phyloP scores from a whole-genome alignment of 1,140 invertebrate species.

The Trachymyrmex septentrionalis region DNA sequence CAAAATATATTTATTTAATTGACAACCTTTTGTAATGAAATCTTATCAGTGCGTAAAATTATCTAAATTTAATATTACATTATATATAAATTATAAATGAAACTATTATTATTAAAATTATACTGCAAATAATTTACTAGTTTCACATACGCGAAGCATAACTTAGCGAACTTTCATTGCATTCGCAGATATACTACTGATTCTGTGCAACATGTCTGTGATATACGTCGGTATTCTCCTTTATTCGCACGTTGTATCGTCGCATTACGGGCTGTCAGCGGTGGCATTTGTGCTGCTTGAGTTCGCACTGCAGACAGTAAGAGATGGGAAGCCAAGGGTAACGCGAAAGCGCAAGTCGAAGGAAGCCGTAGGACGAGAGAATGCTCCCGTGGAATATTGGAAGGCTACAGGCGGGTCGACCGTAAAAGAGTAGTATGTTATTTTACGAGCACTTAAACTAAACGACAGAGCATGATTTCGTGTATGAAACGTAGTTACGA shows the following conservation, averaged over 20 bases:
- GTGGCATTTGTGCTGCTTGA: constrained; percentile 35
- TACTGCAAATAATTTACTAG: background rate
- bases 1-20: background rate
- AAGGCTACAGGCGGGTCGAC: constrained; percentile 29
- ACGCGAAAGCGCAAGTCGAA: background rate
- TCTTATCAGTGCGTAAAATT: background rate
- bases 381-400: background rate
- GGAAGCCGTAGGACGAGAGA: background rate
- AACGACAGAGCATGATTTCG: constrained; percentile 47
- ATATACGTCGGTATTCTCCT: background rate
- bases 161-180: background rate
- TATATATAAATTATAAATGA: constrained; percentile 4
- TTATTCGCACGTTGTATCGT: background rate
- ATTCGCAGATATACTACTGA: background rate
- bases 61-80: background rate
- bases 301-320: background rate
- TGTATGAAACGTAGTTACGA: background rate
- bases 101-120: background rate
- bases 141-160: background rate
- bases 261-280: constrained; percentile 21
- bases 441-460: constrained; percentile 59
- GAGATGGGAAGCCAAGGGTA: background rate
- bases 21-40: background rate
- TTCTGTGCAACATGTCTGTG: background rate
- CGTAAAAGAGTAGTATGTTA: constrained; percentile 32